Percentiles rank a stretch among this genome's conserved stretches.
Conservation (phyloP, 2,797 vertebrate genomes). For the Sebastes vulpes region DNA sequence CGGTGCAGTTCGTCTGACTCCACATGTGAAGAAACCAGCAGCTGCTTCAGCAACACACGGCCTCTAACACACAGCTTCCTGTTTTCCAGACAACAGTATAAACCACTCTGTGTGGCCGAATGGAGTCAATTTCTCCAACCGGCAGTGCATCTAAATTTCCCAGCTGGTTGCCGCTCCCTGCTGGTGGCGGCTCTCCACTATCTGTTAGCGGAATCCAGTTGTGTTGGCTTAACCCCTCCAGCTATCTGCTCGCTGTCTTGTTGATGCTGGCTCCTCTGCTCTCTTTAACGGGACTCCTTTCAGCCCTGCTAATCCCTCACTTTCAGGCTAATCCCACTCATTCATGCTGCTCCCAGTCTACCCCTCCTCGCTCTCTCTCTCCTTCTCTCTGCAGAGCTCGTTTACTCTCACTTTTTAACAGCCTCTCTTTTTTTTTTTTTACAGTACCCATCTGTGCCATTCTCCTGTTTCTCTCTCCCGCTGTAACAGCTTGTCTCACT, state of each 20-base stretch:
- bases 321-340: constrained; percentile 62
- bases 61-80: not conserved
- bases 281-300: constrained; percentile 54
- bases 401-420: constrained; percentile 26
- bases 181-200: constrained; percentile 10
- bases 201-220: constrained; percentile 53
- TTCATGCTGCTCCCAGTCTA: constrained; percentile 43
- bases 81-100: constrained; percentile 14
- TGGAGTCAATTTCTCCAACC: constrained; percentile 19
- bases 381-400: constrained; percentile 12
- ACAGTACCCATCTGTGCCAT: constrained; percentile 5
- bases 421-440: not conserved
- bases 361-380: not conserved
- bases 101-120: not conserved
- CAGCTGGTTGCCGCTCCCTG: constrained; percentile 18
- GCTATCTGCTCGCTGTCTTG: constrained; percentile 54
- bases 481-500: constrained; percentile 6
- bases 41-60: not conserved
- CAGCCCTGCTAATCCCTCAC: constrained; percentile 67
- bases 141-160: constrained; percentile 33
- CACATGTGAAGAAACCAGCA: not conserved
- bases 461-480: not conserved
- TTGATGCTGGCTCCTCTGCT: constrained; percentile 44
- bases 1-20: not conserved
- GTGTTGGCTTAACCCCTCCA: constrained; percentile 53